Conservation (phyloP, 2,113 vertebrate genomes). For the Centropristis striata region DNA sequence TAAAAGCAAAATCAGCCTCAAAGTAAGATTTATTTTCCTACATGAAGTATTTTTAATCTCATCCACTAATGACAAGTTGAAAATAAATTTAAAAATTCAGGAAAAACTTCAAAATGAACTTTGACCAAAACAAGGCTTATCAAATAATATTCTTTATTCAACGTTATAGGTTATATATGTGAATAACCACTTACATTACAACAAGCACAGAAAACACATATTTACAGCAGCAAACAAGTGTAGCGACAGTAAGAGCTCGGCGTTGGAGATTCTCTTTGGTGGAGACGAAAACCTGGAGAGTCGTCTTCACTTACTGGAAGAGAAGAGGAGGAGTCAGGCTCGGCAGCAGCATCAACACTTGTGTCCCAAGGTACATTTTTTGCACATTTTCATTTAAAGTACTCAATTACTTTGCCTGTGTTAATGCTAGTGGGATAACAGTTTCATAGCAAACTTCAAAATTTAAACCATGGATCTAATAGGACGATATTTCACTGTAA, state of each 20-base stretch:
- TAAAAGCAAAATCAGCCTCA: too few relatives aligned
- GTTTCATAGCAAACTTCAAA: too few relatives aligned
- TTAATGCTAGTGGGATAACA: too few relatives aligned
- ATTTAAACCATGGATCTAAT: too few relatives aligned
- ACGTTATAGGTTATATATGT: conserved; percentile 71
- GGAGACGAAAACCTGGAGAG: conserved; percentile 56
- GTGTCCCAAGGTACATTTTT: too few relatives aligned
- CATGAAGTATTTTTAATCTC: too few relatives aligned
- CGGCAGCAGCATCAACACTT: neutral
- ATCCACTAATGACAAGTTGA: too few relatives aligned
- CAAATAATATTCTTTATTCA: conserved; percentile 92
- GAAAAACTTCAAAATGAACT: neutral
- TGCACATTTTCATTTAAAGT: too few relatives aligned
- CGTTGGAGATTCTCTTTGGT: conserved; percentile 24
- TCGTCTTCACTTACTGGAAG: conserved; percentile 83
- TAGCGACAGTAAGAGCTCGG: neutral
- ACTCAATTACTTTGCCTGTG: too few relatives aligned
- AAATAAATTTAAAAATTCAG: too few relatives aligned
- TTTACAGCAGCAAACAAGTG: conserved; percentile 87
- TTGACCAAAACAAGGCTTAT: neutral
- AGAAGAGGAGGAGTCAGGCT: neutral
- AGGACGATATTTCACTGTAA: too few relatives aligned
- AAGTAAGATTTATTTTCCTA: too few relatives aligned
- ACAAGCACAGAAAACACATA: conserved; percentile 84
- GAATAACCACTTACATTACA: conserved; percentile 27